Conservation (phyloP, 2,888 invertebrate genomes). For the Kryphioiulus occultus region DNA sequence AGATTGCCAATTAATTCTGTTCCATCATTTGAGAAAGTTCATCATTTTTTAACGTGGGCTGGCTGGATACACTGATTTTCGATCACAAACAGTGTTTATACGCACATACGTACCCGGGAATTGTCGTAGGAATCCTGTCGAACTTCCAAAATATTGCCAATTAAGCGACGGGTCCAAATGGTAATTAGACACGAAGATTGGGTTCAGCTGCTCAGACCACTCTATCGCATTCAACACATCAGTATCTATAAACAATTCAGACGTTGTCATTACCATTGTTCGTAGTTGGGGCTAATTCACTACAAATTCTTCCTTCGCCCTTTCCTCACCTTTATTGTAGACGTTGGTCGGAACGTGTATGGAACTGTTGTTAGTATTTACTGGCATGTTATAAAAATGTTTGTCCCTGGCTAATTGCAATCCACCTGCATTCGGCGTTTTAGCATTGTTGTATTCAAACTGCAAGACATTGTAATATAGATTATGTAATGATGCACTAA, state of each 20-base stretch:
- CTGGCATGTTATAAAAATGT: conserved; percentile 84
- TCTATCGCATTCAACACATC: conserved; percentile 88
- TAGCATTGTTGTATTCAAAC: conserved; percentile 77
- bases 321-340: conserved; percentile 76
- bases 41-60: too few species aligned
- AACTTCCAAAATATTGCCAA: conserved; percentile 98
- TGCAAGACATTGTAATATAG: conserved; percentile 55
- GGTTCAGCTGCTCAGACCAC: conserved; percentile 89
- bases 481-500: background rate
- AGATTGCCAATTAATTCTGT: too few species aligned
- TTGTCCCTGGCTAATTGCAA: conserved; percentile 62
- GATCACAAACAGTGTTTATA: background rate
- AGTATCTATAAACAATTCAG: conserved; percentile 67
- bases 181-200: conserved; percentile 84
- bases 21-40: too few species aligned
- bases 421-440: conserved; percentile 70
- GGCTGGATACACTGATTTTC: background rate
- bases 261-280: background rate
- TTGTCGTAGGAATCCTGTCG: conserved; percentile 88
- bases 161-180: conserved; percentile 86
- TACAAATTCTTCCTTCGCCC: too few species aligned
- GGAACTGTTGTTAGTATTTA: conserved; percentile 81
- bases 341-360: conserved; percentile 96
- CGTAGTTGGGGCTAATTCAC: too few species aligned
- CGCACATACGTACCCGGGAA: conserved; percentile 78